Evolutionary conservation across 2,113 vertebrate genomes (phyloP).

Genomic region (Onychostoma macrolepis): DNA sequence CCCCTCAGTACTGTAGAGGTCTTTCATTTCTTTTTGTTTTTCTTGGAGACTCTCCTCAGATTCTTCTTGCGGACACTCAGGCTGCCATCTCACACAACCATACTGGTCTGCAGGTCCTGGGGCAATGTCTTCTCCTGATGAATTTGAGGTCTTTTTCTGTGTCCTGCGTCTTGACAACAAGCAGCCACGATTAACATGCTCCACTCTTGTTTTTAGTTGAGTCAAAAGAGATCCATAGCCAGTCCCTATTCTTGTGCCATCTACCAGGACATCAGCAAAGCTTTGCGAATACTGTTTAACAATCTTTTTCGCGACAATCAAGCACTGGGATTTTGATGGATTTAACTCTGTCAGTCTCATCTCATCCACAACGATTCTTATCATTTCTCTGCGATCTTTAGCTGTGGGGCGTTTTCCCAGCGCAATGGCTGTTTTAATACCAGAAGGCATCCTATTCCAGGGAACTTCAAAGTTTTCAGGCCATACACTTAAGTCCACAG

Average conservation of each 20-base stretch:
- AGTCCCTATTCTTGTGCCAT: slow-evolving; percentile 37
- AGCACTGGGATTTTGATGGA: no score
- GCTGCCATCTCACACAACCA: slow-evolving; percentile 52
- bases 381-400: no score
- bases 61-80: slow-evolving; percentile 39
- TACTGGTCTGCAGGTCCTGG: slow-evolving; percentile 48
- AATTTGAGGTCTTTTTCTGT: slow-evolving; percentile 32
- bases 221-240: slow-evolving; percentile 47
- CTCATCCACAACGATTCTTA: slow-evolving; percentile 10
- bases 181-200: slow-evolving; percentile 42
- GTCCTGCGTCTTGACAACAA: not conserved
- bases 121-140: slow-evolving; percentile 6
- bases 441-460: slow-evolving; percentile 31
- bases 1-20: slow-evolving; percentile 28
- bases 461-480: slow-evolving; percentile 30
- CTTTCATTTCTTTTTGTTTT: slow-evolving; percentile 46
- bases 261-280: slow-evolving; percentile 41
- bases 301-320: slow-evolving; percentile 43
- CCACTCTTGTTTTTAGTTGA: slow-evolving; percentile 38
- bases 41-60: slow-evolving; percentile 19
- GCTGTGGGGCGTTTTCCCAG: slow-evolving; percentile 2
- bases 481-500: slow-evolving; percentile 16
- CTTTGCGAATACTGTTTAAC: slow-evolving; percentile 10
- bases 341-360: slow-evolving; percentile 9
- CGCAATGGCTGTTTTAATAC: slow-evolving; percentile 22